These are phyloP conservation scores for Hirundichthys speculiger DNA, from an alignment of 2,113 vertebrate species.

Conservation along the genomic window DNA sequence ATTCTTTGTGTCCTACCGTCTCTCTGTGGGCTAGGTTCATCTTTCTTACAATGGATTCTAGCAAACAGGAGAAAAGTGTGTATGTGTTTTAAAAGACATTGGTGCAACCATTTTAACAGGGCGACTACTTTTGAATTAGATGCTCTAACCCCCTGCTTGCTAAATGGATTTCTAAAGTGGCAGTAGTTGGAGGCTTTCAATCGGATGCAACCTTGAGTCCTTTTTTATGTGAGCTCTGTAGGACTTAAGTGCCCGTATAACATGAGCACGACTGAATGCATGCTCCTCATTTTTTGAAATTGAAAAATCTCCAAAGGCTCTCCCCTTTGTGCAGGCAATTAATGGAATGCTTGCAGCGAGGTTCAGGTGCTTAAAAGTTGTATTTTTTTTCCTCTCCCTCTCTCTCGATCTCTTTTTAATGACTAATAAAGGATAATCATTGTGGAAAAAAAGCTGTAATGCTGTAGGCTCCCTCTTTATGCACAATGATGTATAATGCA, in stretches of 20 bases:
- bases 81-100: slow-evolving; percentile 73
- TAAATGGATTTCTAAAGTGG: slow-evolving; percentile 80
- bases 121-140: slow-evolving; percentile 84
- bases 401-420: slow-evolving; percentile 75
- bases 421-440: slow-evolving; percentile 83
- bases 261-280: slow-evolving; percentile 83
- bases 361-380: slow-evolving; percentile 83
- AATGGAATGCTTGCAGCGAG: slow-evolving; percentile 86
- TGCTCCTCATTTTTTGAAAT: slow-evolving; percentile 82
- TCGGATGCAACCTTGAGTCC: slow-evolving; percentile 82
- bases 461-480: slow-evolving; percentile 83
- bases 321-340: slow-evolving; percentile 84
- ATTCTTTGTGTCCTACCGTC: slow-evolving; percentile 74
- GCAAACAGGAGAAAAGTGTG: slow-evolving; percentile 64
- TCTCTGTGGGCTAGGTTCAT: slow-evolving; percentile 67
- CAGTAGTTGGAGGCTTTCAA: slow-evolving; percentile 81
- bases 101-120: slow-evolving; percentile 78
- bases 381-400: slow-evolving; percentile 60
- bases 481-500: slow-evolving; percentile 84
- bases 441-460: slow-evolving; percentile 74
- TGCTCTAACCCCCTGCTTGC: slow-evolving; percentile 77
- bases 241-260: slow-evolving; percentile 86
- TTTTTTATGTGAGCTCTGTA: slow-evolving; percentile 84
- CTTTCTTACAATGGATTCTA: slow-evolving; percentile 76
- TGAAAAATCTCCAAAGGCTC: slow-evolving; percentile 84